phyloP scores from a whole-genome alignment of 2,888 invertebrate species.

The Thelaira solivaga region DNA sequence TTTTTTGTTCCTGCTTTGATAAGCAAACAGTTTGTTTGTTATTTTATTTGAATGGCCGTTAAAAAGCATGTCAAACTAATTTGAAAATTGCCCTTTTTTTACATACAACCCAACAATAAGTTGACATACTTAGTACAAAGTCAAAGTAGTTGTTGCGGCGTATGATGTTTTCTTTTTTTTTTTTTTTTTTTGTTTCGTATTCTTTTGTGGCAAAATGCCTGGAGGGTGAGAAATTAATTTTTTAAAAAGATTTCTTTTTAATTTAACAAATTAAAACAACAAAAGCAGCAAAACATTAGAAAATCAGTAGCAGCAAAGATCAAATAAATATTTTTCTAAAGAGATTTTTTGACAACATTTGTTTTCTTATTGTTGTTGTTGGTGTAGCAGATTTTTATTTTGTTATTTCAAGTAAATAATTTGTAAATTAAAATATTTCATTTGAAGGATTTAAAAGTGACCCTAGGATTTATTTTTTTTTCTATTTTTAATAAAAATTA shows the following conservation, averaged over 20 bases:
- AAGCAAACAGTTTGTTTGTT: conserved; percentile 27
- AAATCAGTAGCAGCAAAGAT: conserved; percentile 9
- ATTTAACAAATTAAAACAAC: conserved; percentile 34
- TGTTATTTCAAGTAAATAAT: conserved; percentile 48
- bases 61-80: conserved; percentile 60
- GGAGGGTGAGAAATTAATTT: conserved; percentile 58
- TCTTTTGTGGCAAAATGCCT: conserved; percentile 10
- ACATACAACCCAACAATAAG: conserved; percentile 17
- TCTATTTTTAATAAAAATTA: conserved; percentile 18
- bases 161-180: conserved; percentile 6
- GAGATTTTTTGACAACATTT: conserved; percentile 34
- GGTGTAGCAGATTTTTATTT: too few relatives aligned
- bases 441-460: conserved; percentile 16
- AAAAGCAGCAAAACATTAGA: conserved; percentile 9
- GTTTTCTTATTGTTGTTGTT: neutral
- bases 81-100: conserved; percentile 58
- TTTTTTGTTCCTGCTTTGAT: too few relatives aligned
- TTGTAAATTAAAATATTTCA: conserved; percentile 51
- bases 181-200: conserved; percentile 3
- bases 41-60: conserved; percentile 48
- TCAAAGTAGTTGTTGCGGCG: neutral
- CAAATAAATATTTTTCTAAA: conserved; percentile 49
- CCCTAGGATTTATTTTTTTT: conserved; percentile 1
- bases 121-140: conserved; percentile 42
- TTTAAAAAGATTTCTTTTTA: conserved; percentile 54